A percentile compares a stretch with the other conserved stretches of the same genome.
Evolutionary conservation across 1,140 invertebrate genomes (phyloP).

Genomic region (Pemphigus obesinymphae): DNA sequence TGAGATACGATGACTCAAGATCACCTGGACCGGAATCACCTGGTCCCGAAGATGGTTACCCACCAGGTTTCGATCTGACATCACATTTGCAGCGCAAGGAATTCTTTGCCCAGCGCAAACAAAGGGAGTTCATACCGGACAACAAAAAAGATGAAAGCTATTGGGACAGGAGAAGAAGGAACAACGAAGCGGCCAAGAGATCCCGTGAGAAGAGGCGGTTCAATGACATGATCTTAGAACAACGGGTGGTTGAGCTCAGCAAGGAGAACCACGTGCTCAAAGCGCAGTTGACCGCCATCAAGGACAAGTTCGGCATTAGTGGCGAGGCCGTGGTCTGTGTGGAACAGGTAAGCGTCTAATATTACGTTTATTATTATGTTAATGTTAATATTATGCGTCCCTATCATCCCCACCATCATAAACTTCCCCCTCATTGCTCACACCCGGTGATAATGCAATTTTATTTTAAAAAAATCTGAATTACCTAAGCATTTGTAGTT

Average conservation of each 20-base stretch:
- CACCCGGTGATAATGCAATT: no score
- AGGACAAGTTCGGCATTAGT: conserved; percentile 88
- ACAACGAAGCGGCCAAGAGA: conserved; percentile 93
- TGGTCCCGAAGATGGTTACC: conserved; percentile 48
- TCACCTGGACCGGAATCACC: conserved; percentile 41
- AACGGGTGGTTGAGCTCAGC: conserved; percentile 85
- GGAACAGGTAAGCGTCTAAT: conserved; percentile 62
- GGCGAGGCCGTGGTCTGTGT: conserved; percentile 78
- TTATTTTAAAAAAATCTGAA: no score
- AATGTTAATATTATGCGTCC: no score
- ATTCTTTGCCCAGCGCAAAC: conserved; percentile 80
- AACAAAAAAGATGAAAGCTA: conserved; percentile 96
- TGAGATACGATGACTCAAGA: conserved; percentile 45
- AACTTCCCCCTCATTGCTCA: no score
- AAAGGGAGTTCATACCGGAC: conserved; percentile 93
- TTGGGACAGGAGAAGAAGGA: conserved; percentile 89
- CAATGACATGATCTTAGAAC: conserved; percentile 95
- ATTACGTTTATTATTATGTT: no score
- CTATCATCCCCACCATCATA: no score
- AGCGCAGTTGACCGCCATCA: conserved; percentile 85
- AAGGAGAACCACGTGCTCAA: conserved; percentile 92
- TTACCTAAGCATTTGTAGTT: no score
- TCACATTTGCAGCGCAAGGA: conserved; percentile 61
- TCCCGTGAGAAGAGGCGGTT: conserved; percentile 91
- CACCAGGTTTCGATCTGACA: conserved; percentile 55